Base-by-base conservation (phyloP, 2,113 vertebrate genomes). In the Dicentrarchus labrax region DNA sequence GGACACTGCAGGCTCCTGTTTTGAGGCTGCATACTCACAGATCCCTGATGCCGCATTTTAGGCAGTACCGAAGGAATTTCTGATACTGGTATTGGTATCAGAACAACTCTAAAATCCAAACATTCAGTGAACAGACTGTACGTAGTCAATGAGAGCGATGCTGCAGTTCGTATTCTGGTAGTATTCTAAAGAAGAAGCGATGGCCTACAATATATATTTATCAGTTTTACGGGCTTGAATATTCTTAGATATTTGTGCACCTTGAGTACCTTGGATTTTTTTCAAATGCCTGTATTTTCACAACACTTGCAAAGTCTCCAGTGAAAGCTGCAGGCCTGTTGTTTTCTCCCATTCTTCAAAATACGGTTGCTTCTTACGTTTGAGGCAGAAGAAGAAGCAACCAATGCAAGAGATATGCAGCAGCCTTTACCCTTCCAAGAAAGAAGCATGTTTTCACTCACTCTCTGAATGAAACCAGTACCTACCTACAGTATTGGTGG, bases 291-390 rank as follows among this genome's bases (percentile, higher is more conserved):
- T 67, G 45, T 48, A 1, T 36, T 36, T 53, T 15, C 10, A 51
- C 51, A 51, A 19, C 21, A 48, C 64, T 8, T 13, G 21, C 39
- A 19, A 39, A 54, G 50, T 22, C 36, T 41, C 7, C 7, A 1
- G 8, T 66, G 11, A 39, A 71, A 41, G 15, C n/a, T 30, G 48
- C 19, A 15, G 36, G 30, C 50, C 22, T 9, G 54, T 1, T 38
- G 22, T 43, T 64, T 39, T 45, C 24, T 30, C 30, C 43, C 4
- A 15, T 76, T 48, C 22, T 15, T 45, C 21, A 57, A 38, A 64
- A 36, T 53, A 41, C 30, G 38, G 61, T 12, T 38, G 47, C 22
- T 45, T 57, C 10, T 76, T 71, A 71, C 30, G 43, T 83, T 62
- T 47, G 62, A 74, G 50, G 56, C 24, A 36, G 47, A 68, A 61